Conservation (phyloP, 2,797 vertebrate genomes). For the Allobates femoralis region DNA sequence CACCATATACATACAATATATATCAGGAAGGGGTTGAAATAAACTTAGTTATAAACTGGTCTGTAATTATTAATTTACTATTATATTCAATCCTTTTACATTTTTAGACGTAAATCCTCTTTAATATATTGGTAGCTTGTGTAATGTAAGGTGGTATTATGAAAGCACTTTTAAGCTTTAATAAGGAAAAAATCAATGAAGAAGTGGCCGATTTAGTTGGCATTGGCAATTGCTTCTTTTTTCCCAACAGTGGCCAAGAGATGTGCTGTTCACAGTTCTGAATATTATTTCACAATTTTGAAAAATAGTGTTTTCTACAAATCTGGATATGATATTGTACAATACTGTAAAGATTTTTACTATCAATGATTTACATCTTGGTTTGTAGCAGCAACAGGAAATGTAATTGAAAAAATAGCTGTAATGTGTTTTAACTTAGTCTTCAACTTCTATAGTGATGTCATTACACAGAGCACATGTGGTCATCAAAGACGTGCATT, state of each 20-base stretch:
- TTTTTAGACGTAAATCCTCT: too few species aligned
- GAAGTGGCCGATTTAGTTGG: background rate
- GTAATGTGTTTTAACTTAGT: constrained; percentile 28
- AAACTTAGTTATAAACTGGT: too few species aligned
- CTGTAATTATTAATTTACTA: too few species aligned
- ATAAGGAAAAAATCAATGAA: too few species aligned
- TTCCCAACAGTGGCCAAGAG: background rate
- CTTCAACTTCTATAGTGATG: constrained; percentile 38
- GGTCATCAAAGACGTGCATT: constrained; percentile 59
- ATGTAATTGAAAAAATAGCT: constrained; percentile 22
- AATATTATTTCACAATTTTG: background rate
- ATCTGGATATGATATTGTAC: background rate
- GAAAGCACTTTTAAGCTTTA: too few species aligned
- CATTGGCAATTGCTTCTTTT: background rate
- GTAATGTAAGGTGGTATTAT: too few species aligned
- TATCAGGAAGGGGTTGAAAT: too few species aligned
- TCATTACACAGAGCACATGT: constrained; percentile 40
- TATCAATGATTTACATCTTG: background rate
- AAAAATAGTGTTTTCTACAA: background rate
- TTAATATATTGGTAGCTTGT: too few species aligned
- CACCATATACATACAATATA: too few species aligned
- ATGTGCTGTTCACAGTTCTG: background rate
- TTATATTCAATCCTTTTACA: too few species aligned
- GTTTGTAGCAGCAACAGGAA: constrained; percentile 5
- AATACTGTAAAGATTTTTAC: background rate